A percentile compares a stretch with the other conserved stretches of the same genome.
Conservation (phyloP, 2,113 vertebrate species). For the Oreochromis tanganicae region DNA sequence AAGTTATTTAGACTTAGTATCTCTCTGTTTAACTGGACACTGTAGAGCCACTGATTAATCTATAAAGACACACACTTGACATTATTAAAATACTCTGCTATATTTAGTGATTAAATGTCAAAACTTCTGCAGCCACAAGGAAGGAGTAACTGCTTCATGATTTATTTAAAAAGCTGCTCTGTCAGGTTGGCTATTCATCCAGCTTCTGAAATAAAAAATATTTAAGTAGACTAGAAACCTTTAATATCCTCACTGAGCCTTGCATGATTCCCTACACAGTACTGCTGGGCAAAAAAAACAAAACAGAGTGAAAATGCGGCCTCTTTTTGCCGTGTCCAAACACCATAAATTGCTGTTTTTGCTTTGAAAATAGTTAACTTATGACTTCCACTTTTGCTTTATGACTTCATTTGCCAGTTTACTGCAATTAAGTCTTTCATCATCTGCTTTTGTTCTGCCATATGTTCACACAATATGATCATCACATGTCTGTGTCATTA, state of each 20-base stretch:
- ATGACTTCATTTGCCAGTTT: neutral
- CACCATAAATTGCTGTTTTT: neutral
- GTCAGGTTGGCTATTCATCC: slow-evolving; percentile 3
- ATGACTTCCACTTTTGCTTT: neutral
- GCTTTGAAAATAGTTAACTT: neutral
- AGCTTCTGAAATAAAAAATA: neutral
- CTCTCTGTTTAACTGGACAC: neutral
- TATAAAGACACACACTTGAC: slow-evolving; percentile 35
- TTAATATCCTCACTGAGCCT: slow-evolving; percentile 6
- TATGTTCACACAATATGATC: slow-evolving; percentile 18
- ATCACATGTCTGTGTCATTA: slow-evolving; percentile 6
- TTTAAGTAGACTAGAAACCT: slow-evolving; percentile 25
- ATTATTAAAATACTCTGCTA: slow-evolving; percentile 21
- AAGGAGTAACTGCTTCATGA: slow-evolving; percentile 6
- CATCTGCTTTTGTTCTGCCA: neutral
- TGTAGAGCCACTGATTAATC: slow-evolving; percentile 8
- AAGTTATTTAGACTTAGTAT: slow-evolving; percentile 1
- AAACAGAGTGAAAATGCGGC: neutral
- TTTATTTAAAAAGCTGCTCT: slow-evolving; percentile 13
- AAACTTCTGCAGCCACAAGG: neutral
- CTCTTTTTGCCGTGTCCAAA: neutral
- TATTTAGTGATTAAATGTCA: slow-evolving; percentile 59
- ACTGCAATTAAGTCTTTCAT: neutral
- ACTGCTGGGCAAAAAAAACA: slow-evolving; percentile 4
- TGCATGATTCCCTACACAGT: neutral